Base-by-base conservation (phyloP, 2,888 invertebrate genomes). In the Agrilus biguttatus region DNA sequence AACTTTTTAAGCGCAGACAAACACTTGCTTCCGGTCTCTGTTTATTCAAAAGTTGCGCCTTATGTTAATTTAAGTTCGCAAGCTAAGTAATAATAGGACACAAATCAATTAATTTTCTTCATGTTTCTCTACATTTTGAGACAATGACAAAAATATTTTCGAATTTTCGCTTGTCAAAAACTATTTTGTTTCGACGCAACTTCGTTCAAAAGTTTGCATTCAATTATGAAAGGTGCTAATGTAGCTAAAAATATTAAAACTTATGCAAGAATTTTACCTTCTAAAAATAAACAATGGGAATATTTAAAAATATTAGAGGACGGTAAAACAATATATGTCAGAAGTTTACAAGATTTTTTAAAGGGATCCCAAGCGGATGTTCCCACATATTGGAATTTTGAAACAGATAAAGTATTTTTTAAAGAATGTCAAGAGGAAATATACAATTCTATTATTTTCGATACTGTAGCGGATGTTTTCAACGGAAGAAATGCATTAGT, bases 381-480 rank as follows among this genome's bases (percentile, higher is more conserved):
- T n/a, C 58, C 60, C 1, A 55, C 53, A 33, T 69, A 59, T 52
- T 67, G 67, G 65, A 56, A 58, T 33, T 69, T 67, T 49, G 42
- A 52, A 40, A 60, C 62, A 0, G 62, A 68, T 48, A 64, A 63
- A 10, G 51, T 67, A 14, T 68, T 69, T 49, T 57, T 56, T 36
- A 62, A 67, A 40, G 48, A 52, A 10, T 56, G 56, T 0, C 69
- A 69, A 46, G 52, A 56, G 3, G 55, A 58, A 35, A 53, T 70
- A 23, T 68, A 63, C 48, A 47, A 54, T 3, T 46, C 49, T 8
- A 54, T 63, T n/a, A 55, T 53, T 14, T 49, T 51, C 6, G 61
- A 58, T 21, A 53, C 66, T 17, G 50, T 66, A 37, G 51, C 63
- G 41, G 62, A 59, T 42, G 55, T 60, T 47, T 48, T 64, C 47